Conservation (phyloP, 92 coral and sea anemone genomes). For the Phymanthus crucifer region DNA sequence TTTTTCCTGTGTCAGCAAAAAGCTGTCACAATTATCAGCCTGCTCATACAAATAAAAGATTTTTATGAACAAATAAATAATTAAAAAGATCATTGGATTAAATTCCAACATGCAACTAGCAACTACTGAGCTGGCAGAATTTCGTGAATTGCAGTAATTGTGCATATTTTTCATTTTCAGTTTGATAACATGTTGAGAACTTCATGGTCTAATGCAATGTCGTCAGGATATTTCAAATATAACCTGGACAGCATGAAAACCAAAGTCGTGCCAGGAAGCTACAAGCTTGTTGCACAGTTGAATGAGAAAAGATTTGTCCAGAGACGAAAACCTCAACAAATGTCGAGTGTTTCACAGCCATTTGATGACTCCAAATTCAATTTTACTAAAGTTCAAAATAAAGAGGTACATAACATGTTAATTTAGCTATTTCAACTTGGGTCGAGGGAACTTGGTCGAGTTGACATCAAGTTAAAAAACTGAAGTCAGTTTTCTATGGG, state of each 20-base stretch:
- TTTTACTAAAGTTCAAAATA: constrained; percentile 80
- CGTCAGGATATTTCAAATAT: constrained; percentile 80
- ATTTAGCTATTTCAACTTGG: not conserved
- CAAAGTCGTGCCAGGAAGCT: constrained; percentile 80
- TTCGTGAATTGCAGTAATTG: not conserved
- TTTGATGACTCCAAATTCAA: constrained; percentile 81
- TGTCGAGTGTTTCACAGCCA: constrained; percentile 78
- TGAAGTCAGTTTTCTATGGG: too few species aligned
- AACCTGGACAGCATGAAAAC: constrained; percentile 70
- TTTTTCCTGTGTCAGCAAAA: too few species aligned
- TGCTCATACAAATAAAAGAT: too few species aligned
- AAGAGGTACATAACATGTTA: constrained; percentile 59
- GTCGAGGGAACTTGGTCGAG: not conserved
- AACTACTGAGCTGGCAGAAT: not conserved
- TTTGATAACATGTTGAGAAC: constrained; percentile 70
- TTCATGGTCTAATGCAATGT: constrained; percentile 83
- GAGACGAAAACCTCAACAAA: constrained; percentile 80
- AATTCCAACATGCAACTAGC: too few species aligned
- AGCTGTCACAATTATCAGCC: too few species aligned
- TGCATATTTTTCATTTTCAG: constrained; percentile 44
- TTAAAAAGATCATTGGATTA: too few species aligned
- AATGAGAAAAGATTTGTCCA: constrained; percentile 84
- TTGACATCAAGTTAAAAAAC: too few species aligned
- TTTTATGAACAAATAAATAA: too few species aligned
- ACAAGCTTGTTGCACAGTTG: constrained; percentile 61